These are phyloP conservation scores for Sarcophilus harrisii DNA, from an alignment of 2,797 vertebrate genomes.

Conservation along the genomic window DNA sequence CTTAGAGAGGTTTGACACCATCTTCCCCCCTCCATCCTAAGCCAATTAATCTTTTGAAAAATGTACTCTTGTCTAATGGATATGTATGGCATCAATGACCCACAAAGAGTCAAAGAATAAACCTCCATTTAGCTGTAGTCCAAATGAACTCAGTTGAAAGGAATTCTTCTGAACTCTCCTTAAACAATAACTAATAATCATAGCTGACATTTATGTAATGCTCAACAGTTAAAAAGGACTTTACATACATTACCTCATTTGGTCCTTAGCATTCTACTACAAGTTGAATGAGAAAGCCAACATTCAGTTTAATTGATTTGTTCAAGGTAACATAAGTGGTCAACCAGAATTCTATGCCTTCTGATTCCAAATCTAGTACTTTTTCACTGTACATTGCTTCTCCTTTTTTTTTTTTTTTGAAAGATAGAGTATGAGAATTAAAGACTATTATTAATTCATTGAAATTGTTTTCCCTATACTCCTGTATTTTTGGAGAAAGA, in stretches of 20 bases:
- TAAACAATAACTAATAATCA: background rate
- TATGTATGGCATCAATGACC: background rate
- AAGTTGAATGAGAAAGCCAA: background rate
- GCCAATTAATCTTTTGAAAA: background rate
- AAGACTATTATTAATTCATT: background rate
- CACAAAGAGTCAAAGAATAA: background rate
- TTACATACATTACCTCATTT: background rate
- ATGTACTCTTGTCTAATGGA: conserved; percentile 5
- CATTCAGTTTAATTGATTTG: background rate
- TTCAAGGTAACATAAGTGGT: background rate
- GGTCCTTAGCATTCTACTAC: background rate
- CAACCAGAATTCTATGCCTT: background rate
- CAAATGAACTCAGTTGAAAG: conserved; percentile 5
- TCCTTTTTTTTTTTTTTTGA: background rate
- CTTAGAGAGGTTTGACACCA: background rate
- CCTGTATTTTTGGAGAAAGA: background rate
- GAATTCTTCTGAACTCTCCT: background rate
- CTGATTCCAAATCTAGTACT: background rate
- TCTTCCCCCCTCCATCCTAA: background rate
- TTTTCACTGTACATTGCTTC: background rate
- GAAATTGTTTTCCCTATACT: background rate
- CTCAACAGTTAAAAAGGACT: background rate
- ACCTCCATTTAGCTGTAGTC: background rate
- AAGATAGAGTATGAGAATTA: background rate
- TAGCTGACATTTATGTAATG: background rate